Evolutionary conservation across 2,888 invertebrate species (phyloP), one percentile per base, ranked within the genome.

Genomic region (Sabatieria punctata): DNA sequence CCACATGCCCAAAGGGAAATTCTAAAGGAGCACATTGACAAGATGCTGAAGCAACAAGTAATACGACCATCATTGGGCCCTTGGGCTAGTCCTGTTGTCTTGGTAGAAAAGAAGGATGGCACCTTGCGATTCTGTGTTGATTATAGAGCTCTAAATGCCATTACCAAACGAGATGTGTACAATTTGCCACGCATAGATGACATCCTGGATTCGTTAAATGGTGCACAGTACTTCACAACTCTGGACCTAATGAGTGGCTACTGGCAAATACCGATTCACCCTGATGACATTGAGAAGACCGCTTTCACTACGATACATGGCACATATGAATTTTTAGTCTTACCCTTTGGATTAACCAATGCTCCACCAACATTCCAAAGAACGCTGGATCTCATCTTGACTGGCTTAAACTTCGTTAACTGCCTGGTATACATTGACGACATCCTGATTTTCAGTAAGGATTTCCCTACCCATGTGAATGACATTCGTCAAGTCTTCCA

Each of bases 361-460:
- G 50, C 50, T 25, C 49, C 50, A 23, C 47, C 51, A 1, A 49
- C 49, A 11, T 55, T 51, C 27, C 47, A 55, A 44, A 26, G 49
- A 11, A 41, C 50, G 8, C 11, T 41, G 30, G 26, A 41, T 6
- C n/a, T 6, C 19, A 21, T 38, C 6, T n/a, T 38, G 6, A 21
- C 38, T 18, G 38, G 38, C 15, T 21, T 19, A 11, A 6, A 11
- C 22, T 38, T 8, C 19, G 19, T 18, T 13, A 18, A 8, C 38
- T 38, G 38, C 38, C 19, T 11, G 6, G 38, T 38, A 8, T 38
- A 38, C 38, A 38, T 38, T 21, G 38, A 38, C n/a, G 38, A 38
- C 19, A n/a, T 38, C 6, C 22, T 38, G 22, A 19, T n/a, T n/a
- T 11, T n/a, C 19, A 8, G 19, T 18, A 21, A n/a, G n/a, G 19